These are phyloP conservation scores for Donacobius atricapilla DNA, from an alignment of 2,113 vertebrate species.

Conservation along the genomic window DNA sequence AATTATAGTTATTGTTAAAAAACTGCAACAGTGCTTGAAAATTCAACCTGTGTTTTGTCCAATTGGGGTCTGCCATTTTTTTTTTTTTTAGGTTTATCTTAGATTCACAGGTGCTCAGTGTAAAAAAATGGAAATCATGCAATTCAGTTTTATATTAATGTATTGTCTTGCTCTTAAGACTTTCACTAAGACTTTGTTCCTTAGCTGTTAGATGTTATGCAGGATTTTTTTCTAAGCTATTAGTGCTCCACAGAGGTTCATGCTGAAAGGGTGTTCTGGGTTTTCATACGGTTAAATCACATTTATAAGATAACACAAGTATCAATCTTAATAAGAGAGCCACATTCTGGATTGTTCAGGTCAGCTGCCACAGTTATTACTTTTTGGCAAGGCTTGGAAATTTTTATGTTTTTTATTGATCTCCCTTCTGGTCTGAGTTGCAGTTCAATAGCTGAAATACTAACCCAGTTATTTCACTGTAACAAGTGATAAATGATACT, in stretches of 20 bases:
- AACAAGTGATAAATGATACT: background rate
- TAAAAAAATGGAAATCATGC: no score
- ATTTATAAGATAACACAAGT: background rate
- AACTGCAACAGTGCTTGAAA: background rate
- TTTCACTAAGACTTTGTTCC: background rate
- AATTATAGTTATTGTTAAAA: background rate
- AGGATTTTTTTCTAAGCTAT: background rate
- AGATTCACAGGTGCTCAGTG: background rate
- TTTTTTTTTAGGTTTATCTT: background rate
- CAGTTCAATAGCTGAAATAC: constrained; percentile 1
- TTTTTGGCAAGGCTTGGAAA: constrained; percentile 23
- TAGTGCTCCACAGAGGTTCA: background rate
- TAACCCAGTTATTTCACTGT: background rate
- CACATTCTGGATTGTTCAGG: background rate
- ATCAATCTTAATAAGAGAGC: background rate
- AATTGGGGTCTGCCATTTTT: rapidly evolving
- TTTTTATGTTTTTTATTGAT: constrained; percentile 25
- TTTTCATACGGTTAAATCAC: background rate
- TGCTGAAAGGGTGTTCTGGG: background rate
- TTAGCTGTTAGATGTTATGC: background rate
- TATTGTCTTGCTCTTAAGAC: background rate
- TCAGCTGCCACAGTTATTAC: background rate
- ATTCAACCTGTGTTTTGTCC: background rate
- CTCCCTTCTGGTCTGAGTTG: background rate
- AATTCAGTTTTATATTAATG: no score